Evolutionary conservation across 2,797 vertebrate genomes (phyloP), one percentile per base, ranked within the genome.

Genomic region (Melanotaenia parkinsoni): DNA sequence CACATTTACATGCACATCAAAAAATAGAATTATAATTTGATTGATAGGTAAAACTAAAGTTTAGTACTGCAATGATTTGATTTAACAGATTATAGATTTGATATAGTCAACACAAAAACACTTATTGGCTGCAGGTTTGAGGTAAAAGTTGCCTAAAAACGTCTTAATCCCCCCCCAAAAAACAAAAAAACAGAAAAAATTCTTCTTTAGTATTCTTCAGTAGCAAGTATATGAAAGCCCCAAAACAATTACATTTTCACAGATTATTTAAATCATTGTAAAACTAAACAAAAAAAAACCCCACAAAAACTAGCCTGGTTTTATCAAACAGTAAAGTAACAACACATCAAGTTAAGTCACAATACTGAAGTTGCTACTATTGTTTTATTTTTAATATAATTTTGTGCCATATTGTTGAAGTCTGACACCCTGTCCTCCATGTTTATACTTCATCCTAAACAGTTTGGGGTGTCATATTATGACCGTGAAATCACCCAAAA

Each of bases 1-100:
- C 62, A 59, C 58, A 88, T 85, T 88, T 82, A 83, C 76, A 84
- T 83, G 63, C 59, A 80, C 57, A 79, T 68, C 53, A 58, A 40
- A 33, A 85, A 76, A 73, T 63, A 57, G 33, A 82, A 78, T 77
- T 28, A 70, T 18, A 69, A 78, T 77, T 37, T 20, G 20, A 79
- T 33, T 72, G 63, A 73, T 63, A 64, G 68, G 63, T 20, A 37
- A 30, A 58, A 45, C 24, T 62, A 3, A 61, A 51, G 8, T 43
- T 45, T 62, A 0, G 35, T 20, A 66, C 58, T 33, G 7, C 32
- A 33, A 33, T 66, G 11, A 79, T 61, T 4, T 30, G 28, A 80
- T 63, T 40, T 4, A 53, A 26, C 13, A 10, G 28, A 30, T 16
- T 4, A 2, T 8, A 38, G 40, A 22, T 11, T 33, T 53, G 12